Percentiles rank a stretch among this genome's conserved stretches.
These are phyloP conservation scores for Dendrophyllia cribrosa DNA, from an alignment of 64 coral and sea anemone genomes.

Conservation along the genomic window DNA sequence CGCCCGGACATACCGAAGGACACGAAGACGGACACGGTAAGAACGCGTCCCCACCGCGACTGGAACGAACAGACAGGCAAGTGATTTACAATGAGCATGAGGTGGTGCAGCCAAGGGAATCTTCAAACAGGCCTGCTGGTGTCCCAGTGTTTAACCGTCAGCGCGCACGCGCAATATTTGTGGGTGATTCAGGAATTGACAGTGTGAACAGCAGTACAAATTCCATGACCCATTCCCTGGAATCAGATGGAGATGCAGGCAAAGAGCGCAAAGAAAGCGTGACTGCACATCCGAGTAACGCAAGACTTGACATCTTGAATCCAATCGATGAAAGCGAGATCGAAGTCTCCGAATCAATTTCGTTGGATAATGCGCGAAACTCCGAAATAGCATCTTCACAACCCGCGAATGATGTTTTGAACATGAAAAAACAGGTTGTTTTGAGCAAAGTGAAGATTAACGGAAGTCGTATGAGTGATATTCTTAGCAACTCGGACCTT, in stretches of 20 bases:
- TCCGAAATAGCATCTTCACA: background rate
- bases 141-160: conserved; percentile 67
- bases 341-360: conserved; percentile 41
- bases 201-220: conserved; percentile 83
- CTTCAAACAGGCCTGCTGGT: conserved; percentile 4
- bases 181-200: conserved; percentile 91
- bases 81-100: conserved; percentile 70
- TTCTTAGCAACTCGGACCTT: conserved; percentile 54
- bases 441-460: background rate
- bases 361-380: conserved; percentile 1
- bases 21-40: background rate
- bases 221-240: conserved; percentile 80
- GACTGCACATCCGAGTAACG: background rate
- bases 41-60: background rate
- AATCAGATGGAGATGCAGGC: conserved; percentile 57
- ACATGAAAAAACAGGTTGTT: conserved; percentile 10
- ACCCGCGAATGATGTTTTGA: background rate
- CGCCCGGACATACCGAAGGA: background rate
- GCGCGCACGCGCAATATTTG: conserved; percentile 79
- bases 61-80: conserved; percentile 23
- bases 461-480: conserved; percentile 35
- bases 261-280: conserved; percentile 81
- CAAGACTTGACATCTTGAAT: conserved; percentile 76
- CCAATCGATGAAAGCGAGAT: conserved; percentile 74
- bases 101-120: conserved; percentile 17